Base-by-base conservation (phyloP, 2,888 invertebrate species). In the Tenthredo distinguenda region DNA sequence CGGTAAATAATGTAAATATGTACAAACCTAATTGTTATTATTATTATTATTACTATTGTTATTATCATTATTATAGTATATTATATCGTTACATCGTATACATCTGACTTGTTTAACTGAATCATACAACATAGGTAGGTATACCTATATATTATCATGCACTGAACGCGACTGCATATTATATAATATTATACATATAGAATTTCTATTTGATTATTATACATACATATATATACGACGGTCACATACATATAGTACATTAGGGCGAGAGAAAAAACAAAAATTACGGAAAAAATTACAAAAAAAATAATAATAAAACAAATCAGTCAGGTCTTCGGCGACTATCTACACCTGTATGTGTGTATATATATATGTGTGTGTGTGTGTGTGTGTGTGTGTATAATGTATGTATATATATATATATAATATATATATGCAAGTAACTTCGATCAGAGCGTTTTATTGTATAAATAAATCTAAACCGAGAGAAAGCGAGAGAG, bases 1-100 rank as follows among this genome's bases (percentile, higher is more conserved):
- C 26, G 26, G 62, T 62, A 62, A 62, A 62, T 62, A 62, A 68
- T 68, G 68, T 68, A 68, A 68, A 68, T 68, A 68, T 68, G 68
- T 68, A 68, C 34, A 68, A 68, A 68, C 68, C 68, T 31, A 68
- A 68, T 34, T 34, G 18, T 68, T 68, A 34, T 68, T 68, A 68
- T 68, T 15, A 68, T 68, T 68, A 68, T 68, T 34, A 68, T 68
- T 68, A 68, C 18, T 12, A 68, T 68, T 34, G 34, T 62, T 31
- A 62, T 62, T 26, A 62, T 65, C 12, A 65, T 26, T 31, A 65
- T 65, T 12, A 65, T 65, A 21, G 10, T 68, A 26, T 10, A 68
- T 31, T 15, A 31, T 65, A 65, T 58, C 7, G 21, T n/a, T 58
- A 58, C 10, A 43, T 43, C 43, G 37, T 37, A 43, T 43, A 3